Conservation (phyloP, 2,113 vertebrate species). For the Willisornis vidua region DNA sequence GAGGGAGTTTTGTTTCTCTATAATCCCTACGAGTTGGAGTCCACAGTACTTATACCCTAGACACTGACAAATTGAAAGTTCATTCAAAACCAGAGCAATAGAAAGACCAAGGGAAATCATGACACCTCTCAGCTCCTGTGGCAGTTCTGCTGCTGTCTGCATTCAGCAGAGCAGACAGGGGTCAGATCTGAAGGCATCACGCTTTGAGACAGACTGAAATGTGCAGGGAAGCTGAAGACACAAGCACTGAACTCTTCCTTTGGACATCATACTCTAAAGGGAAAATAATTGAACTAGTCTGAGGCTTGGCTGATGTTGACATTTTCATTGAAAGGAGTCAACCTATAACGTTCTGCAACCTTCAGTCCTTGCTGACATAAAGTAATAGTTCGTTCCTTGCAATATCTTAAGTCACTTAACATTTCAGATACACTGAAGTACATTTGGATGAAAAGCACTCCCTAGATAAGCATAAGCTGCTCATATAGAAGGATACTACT, state of each 20-base stretch:
- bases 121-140: neutral
- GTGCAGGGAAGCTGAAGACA: neutral
- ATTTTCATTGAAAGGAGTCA: slow-evolving; percentile 3
- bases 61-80: neutral
- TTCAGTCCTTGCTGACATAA: neutral
- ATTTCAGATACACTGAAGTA: neutral
- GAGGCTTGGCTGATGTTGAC: neutral
- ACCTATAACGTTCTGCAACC: neutral
- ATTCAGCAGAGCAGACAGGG: neutral
- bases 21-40: neutral
- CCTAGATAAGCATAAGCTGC: neutral
- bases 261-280: neutral
- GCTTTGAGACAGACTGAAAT: neutral
- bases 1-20: neutral
- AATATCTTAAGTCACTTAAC: neutral
- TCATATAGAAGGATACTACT: neutral
- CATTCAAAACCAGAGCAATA: neutral
- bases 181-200: neutral
- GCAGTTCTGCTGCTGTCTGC: neutral
- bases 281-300: slow-evolving; percentile 24
- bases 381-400: neutral
- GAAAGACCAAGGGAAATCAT: neutral
- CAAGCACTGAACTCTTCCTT: neutral
- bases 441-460: neutral
- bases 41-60: neutral